A percentile compares a stretch with the other conserved stretches of the same genome.
Conservation (phyloP, 2,797 vertebrate species). For the Myotis vivesi region DNA sequence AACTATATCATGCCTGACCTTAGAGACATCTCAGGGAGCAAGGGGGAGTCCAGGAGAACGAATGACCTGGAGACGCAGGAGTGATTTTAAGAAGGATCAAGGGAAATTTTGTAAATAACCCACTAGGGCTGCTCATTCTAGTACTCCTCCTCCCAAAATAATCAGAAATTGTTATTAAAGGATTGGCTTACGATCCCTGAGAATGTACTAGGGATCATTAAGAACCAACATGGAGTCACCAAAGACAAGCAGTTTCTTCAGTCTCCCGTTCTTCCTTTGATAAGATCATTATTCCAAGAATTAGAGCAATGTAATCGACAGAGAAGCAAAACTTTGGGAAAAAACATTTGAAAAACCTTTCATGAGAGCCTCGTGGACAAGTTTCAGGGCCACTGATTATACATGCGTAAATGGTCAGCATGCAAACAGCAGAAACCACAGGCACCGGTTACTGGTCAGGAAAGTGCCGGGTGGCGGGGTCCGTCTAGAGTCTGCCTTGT, state of each 20-base stretch:
- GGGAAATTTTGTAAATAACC: neutral
- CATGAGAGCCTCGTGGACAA: neutral
- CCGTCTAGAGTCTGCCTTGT: neutral
- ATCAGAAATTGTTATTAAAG: neutral
- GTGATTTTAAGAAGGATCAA: constrained; percentile 16
- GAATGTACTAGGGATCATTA: neutral
- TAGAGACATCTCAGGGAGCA: neutral
- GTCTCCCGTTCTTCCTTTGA: neutral
- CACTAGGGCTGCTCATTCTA: neutral
- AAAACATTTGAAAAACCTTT: neutral
- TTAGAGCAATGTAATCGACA: neutral
- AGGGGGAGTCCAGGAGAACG: neutral
- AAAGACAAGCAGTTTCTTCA: neutral
- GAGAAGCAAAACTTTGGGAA: neutral
- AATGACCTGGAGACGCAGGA: neutral
- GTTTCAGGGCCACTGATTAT: neutral
- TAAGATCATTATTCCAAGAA: neutral
- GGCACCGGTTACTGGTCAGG: rapidly evolving
- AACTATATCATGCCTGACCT: neutral
- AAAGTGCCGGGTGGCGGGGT: neutral
- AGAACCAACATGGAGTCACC: neutral
- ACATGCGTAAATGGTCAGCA: neutral
- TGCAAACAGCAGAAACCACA: neutral
- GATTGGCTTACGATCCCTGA: neutral
- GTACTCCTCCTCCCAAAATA: neutral